phyloP scores from a whole-genome alignment of 2,113 vertebrate species.

The Galbula dea region DNA sequence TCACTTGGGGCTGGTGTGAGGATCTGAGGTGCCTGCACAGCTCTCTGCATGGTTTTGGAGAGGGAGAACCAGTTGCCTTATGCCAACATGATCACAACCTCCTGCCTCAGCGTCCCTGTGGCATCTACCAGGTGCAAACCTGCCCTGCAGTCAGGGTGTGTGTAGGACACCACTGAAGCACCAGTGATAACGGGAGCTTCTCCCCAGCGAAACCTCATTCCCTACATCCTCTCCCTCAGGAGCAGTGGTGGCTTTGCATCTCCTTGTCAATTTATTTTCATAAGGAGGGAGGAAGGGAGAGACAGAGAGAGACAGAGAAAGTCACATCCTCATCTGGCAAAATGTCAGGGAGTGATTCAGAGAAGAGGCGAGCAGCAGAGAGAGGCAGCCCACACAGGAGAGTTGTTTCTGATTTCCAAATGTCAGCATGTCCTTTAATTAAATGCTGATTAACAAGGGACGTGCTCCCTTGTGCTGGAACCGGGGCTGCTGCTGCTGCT shows the following conservation, averaged over 20 bases:
- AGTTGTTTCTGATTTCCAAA: slow-evolving; percentile 68
- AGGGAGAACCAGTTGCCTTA: accelerated
- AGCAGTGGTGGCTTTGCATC: not conserved
- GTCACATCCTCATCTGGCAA: slow-evolving; percentile 57
- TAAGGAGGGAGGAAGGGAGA: not conserved
- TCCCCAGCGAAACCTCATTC: not conserved
- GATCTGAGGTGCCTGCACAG: accelerated
- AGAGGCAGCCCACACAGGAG: slow-evolving; percentile 65
- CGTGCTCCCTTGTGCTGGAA: not conserved
- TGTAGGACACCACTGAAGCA: accelerated
- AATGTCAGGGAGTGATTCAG: slow-evolving; percentile 71
- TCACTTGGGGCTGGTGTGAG: not conserved
- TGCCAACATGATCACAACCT: accelerated
- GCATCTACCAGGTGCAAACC: accelerated
- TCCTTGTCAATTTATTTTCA: slow-evolving; percentile 44
- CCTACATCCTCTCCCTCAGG: not conserved
- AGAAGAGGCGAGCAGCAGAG: slow-evolving; percentile 49
- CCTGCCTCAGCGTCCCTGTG: not conserved
- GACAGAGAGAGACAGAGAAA: not conserved
- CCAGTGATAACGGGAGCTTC: not conserved
- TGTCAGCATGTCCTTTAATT: slow-evolving; percentile 74
- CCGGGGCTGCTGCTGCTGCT: not conserved
- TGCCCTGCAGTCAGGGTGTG: not conserved
- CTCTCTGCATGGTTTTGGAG: accelerated
- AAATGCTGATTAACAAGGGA: slow-evolving; percentile 69